phyloP scores from a whole-genome alignment of 2,888 invertebrate species.

The Allacma fusca region DNA sequence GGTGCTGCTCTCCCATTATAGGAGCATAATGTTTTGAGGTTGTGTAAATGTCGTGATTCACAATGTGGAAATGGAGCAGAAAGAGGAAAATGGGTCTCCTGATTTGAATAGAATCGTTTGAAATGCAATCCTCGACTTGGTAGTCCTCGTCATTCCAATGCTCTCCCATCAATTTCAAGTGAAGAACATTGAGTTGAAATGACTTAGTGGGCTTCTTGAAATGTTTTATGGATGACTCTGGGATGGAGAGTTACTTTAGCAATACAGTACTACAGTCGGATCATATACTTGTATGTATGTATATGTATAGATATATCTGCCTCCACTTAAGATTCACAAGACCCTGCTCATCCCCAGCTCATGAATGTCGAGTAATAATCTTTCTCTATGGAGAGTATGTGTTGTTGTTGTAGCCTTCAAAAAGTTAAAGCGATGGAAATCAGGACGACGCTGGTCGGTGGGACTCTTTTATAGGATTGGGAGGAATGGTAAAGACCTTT shows the following conservation, averaged over 20 bases:
- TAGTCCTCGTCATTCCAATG: neutral
- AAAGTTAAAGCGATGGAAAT: too few relatives aligned
- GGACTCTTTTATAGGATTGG: too few relatives aligned
- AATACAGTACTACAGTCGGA: too few relatives aligned
- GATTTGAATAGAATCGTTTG: conserved; percentile 24
- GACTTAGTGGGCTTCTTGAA: neutral
- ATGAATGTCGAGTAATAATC: too few relatives aligned
- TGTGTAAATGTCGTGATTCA: conserved; percentile 36
- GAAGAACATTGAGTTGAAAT: neutral
- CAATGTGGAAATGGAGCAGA: conserved; percentile 47
- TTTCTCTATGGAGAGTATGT: too few relatives aligned
- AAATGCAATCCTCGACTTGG: neutral
- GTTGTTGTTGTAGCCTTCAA: too few relatives aligned
- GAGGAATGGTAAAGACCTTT: too few relatives aligned
- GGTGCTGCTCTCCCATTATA: neutral
- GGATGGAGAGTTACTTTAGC: neutral
- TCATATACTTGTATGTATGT: too few relatives aligned
- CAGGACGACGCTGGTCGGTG: too few relatives aligned
- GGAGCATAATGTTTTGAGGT: conserved; percentile 14
- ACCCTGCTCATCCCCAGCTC: too few relatives aligned
- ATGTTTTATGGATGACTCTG: conserved; percentile 24
- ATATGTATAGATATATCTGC: too few relatives aligned
- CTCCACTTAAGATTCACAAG: too few relatives aligned
- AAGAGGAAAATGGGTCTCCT: conserved; percentile 32
- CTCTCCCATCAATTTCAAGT: neutral